Percentiles rank a stretch among this genome's conserved stretches.
Evolutionary conservation across 1,140 invertebrate species (phyloP).

Genomic region (Yoshiicerus persimilis): DNA sequence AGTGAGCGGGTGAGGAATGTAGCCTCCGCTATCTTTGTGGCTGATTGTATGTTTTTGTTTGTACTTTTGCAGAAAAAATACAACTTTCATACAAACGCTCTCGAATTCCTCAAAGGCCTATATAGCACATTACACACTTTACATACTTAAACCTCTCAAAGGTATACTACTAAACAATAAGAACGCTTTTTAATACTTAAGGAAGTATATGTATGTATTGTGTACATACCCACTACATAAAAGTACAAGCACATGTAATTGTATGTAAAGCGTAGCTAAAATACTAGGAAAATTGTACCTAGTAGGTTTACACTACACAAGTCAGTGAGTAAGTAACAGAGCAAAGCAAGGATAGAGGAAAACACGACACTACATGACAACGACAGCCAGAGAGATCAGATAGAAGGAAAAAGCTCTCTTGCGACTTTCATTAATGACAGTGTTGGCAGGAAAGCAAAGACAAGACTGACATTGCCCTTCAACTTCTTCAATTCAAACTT

Average conservation of each 20-base stretch:
- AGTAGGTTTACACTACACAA: not conserved
- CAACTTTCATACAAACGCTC: not conserved
- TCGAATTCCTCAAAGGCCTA: not conserved
- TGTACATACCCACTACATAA: not conserved
- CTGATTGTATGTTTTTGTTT: constrained; percentile 23
- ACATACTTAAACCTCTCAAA: too few relatives aligned
- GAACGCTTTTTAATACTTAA: not conserved
- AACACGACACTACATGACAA: constrained; percentile 2
- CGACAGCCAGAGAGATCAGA: not conserved
- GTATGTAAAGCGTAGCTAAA: not conserved
- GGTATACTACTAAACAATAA: not conserved
- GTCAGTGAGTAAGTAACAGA: not conserved
- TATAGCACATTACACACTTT: not conserved
- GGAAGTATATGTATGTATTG: not conserved
- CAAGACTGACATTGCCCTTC: constrained; percentile 16
- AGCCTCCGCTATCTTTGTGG: constrained; percentile 3
- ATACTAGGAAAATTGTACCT: not conserved
- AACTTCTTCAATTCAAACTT: not conserved
- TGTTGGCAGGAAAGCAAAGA: constrained; percentile 18
- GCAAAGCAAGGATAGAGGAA: not conserved
- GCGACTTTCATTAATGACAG: constrained; percentile 22
- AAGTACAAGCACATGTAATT: not conserved
- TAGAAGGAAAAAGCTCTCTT: constrained; percentile 11
- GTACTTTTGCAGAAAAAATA: constrained; percentile 15
- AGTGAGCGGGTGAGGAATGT: not conserved